Conservation (phyloP, 2,888 invertebrate species). For the Philereme transversata region DNA sequence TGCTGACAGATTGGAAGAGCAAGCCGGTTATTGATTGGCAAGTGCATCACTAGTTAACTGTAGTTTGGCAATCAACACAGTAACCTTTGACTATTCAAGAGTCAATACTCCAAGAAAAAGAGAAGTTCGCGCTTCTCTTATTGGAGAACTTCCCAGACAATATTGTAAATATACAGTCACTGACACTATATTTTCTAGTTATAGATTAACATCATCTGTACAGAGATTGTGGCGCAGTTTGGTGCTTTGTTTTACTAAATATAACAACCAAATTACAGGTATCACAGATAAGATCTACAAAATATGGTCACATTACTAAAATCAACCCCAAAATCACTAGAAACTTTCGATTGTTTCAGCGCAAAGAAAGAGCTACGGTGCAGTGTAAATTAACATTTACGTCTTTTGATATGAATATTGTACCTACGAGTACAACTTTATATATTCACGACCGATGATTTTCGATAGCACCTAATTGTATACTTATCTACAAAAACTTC, state of each 20-base stretch:
- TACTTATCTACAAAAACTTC: constrained; percentile 17
- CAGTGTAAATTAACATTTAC: constrained; percentile 62
- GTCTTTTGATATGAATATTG: constrained; percentile 43
- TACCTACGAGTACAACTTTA: constrained; percentile 31
- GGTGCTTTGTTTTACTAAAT: constrained; percentile 31
- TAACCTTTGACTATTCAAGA: constrained; percentile 41
- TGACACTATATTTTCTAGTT: constrained; percentile 24
- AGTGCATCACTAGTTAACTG: constrained; percentile 48
- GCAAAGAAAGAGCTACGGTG: constrained; percentile 60
- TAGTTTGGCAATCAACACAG: constrained; percentile 50
- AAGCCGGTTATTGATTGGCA: constrained; percentile 56
- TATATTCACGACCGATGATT: constrained; percentile 24
- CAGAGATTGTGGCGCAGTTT: constrained; percentile 27
- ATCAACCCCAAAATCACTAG: constrained; percentile 29
- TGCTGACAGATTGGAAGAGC: constrained; percentile 43
- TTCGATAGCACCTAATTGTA: constrained; percentile 8
- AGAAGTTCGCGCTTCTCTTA: constrained; percentile 1
- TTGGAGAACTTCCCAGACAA: constrained; percentile 10
- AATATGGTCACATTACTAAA: constrained; percentile 14
- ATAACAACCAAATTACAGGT: constrained; percentile 17
- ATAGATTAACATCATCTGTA: constrained; percentile 33
- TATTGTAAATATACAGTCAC: constrained; percentile 47
- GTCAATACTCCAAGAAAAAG: constrained; percentile 22
- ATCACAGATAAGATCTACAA: constrained; percentile 15
- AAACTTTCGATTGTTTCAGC: constrained; percentile 78